Evolutionary conservation across 2,113 vertebrate species (phyloP).

Genomic region (Epinephelus lanceolatus): DNA sequence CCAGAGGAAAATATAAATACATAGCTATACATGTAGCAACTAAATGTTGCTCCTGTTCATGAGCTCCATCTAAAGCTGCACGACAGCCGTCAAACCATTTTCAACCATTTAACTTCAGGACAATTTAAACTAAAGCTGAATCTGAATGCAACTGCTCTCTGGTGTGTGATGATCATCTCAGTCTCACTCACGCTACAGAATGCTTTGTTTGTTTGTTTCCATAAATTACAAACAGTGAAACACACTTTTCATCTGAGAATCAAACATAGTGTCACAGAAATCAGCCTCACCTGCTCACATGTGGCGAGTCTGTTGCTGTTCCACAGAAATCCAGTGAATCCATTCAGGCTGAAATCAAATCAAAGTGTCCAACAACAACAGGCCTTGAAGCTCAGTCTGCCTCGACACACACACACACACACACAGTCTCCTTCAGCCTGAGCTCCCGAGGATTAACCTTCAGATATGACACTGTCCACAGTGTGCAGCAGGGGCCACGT

Average conservation of each 20-base stretch:
- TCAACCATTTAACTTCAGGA: too few species aligned
- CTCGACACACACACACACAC: background rate
- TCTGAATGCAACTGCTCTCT: too few species aligned
- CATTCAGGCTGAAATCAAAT: background rate
- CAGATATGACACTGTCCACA: background rate
- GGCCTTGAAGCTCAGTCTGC: slow-evolving; percentile 16
- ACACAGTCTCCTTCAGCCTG: slow-evolving; percentile 14
- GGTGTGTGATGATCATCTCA: too few species aligned
- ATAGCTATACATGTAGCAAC: too few species aligned
- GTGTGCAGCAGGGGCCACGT: background rate
- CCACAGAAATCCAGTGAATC: background rate
- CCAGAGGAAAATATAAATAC: too few species aligned
- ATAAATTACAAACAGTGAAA: too few species aligned
- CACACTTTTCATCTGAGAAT: background rate
- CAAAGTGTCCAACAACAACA: background rate
- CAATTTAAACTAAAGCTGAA: too few species aligned
- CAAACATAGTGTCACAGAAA: background rate
- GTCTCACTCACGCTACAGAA: too few species aligned
- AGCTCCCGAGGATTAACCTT: background rate
- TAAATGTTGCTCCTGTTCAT: too few species aligned
- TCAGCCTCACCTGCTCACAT: background rate
- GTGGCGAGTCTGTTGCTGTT: background rate
- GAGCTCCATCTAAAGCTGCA: too few species aligned
- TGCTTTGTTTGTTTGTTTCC: too few species aligned
- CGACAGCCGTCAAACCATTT: too few species aligned